Evolutionary conservation across 2,113 vertebrate species (phyloP).

Genomic region (Neogale vison): DNA sequence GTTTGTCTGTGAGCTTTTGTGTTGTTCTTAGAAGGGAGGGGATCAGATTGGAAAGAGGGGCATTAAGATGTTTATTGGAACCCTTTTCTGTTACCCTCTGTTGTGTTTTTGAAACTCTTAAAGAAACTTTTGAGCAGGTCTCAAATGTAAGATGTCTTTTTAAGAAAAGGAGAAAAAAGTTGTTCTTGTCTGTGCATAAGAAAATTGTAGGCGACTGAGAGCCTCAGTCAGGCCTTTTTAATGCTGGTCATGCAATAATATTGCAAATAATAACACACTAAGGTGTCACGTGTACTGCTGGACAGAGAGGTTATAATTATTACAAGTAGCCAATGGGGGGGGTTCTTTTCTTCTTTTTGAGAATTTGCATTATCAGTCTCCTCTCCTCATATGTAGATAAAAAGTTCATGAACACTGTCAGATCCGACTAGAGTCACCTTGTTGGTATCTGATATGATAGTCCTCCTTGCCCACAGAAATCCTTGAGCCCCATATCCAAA

Average conservation of each 20-base stretch:
- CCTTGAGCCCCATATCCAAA: not conserved
- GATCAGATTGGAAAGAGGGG: constrained; percentile 54
- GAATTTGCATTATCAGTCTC: constrained; percentile 11
- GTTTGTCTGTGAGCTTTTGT: constrained; percentile 63
- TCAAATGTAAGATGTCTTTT: constrained; percentile 85
- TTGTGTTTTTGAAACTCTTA: constrained; percentile 81
- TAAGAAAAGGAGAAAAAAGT: constrained; percentile 69
- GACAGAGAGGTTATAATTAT: constrained; percentile 66
- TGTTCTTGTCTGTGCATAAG: constrained; percentile 58
- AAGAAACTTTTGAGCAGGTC: constrained; percentile 91
- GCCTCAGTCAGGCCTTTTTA: constrained; percentile 59
- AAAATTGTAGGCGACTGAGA: constrained; percentile 51
- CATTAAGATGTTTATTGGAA: constrained; percentile 66
- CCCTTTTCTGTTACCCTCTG: constrained; percentile 75
- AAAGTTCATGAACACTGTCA: not conserved
- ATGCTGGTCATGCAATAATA: constrained; percentile 78
- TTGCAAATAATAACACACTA: constrained; percentile 47
- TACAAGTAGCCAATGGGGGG: not conserved
- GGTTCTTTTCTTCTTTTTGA: not conserved
- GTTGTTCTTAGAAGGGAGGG: constrained; percentile 66
- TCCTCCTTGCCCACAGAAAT: not conserved
- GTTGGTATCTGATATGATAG: not conserved
- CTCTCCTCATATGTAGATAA: not conserved
- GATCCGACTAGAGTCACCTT: not conserved
- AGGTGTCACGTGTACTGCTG: constrained; percentile 75